Base-by-base conservation (phyloP, 2,113 vertebrate species). In the Geococcyx californianus region DNA sequence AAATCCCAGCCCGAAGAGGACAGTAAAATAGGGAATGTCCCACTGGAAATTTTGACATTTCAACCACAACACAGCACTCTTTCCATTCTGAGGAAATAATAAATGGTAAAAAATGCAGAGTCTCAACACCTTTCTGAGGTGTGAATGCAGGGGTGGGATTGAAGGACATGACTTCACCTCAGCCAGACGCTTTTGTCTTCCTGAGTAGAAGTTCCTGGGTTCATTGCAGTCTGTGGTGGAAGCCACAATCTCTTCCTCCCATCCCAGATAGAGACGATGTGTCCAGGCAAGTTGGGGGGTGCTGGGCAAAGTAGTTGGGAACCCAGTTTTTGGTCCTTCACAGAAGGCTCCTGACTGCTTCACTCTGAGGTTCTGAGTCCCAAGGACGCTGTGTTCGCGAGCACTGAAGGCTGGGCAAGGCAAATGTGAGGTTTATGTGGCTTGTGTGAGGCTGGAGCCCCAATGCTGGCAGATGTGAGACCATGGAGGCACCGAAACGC, bases 1-100 rank as follows among this genome's bases (percentile, higher is more conserved):
- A 83, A 97, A 87, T 60, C 92, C 67, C 40, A 92, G 45, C 40
- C 63, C 8, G 0, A 51, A 67, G 75, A 86, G 85, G 63, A 58
- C 4, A 54, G 59, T 62, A 62, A 90, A 60, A 74, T 2, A 33
- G 75, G 83, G 76, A 84, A 90, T 47, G 51, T 94, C 92, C 90
- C 92, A 21, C 74, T 84, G 77, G 92, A 84, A 84, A 84, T 72
- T 34, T 28, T 84, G 90, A 76, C 69, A 60, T 95, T 82, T 89
- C 90, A 58, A 49, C 47, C 47, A 24, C 11, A 20, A 24, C 47
- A 49, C 47, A 49, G 67, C 79, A 54, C 49, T 18, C 24, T 76
- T 91, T 93, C 76, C 36, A 63, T 51, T 56, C 69, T 58, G 62
- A 79, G 56, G 63, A 90, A 84, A 51, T 59, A 79, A 34, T 16